Conservation (phyloP, 2,797 vertebrate species). For the Pteropus rufus region DNA sequence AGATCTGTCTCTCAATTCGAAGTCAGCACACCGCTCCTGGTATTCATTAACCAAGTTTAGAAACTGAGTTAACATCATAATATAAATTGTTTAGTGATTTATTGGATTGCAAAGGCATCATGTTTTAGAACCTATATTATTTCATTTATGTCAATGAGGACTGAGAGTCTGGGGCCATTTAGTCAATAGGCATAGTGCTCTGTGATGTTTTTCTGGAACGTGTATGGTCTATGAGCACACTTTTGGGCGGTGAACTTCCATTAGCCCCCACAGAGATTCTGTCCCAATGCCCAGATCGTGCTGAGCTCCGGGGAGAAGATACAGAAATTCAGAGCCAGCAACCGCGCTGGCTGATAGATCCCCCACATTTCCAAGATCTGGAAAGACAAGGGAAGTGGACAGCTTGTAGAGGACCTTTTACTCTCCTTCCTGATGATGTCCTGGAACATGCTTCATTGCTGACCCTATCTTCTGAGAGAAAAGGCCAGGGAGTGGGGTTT, state of each 20-base stretch:
- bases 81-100: conserved; percentile 3
- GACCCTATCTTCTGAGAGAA: neutral
- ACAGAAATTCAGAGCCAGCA: conserved; percentile 20
- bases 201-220: conserved; percentile 26
- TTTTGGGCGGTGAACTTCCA: neutral
- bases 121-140: neutral
- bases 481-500: neutral
- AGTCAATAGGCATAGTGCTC: neutral
- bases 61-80: conserved; percentile 1
- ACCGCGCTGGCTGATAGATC: neutral
- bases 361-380: neutral
- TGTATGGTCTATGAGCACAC: neutral
- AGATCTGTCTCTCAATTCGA: neutral
- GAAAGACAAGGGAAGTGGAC: conserved; percentile 1
- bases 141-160: conserved; percentile 23
- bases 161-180: neutral
- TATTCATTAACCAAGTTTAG: neutral
- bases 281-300: conserved; percentile 38
- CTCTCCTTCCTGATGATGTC: neutral
- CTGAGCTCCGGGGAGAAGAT: neutral
- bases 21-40: neutral
- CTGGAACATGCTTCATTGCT: neutral
- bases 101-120: neutral
- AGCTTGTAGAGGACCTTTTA: neutral
- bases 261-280: conserved; percentile 9